Evolutionary conservation across 1,140 invertebrate species (phyloP).

Genomic region (Pachyrhynchus sulphureomaculatus): DNA sequence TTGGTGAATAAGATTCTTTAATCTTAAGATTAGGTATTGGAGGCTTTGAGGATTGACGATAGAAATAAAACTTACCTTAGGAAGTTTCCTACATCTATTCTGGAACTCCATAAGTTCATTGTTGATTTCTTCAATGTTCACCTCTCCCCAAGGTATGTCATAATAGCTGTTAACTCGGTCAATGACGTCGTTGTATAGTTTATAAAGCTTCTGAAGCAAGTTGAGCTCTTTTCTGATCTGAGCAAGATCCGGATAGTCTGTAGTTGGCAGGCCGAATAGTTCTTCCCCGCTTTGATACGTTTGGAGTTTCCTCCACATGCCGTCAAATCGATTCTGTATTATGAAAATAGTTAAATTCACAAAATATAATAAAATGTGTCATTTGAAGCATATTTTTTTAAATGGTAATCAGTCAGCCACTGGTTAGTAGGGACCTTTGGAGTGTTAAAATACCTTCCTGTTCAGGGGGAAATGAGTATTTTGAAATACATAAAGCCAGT

Average conservation of each 20-base stretch:
- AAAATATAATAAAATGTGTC: too few species aligned
- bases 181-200: constrained; percentile 95
- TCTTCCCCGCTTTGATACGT: constrained; percentile 93
- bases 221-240: constrained; percentile 95
- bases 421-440: too few species aligned
- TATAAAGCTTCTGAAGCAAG: constrained; percentile 92
- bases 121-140: constrained; percentile 97
- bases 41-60: too few species aligned
- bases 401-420: too few species aligned
- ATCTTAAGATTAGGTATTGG: too few species aligned
- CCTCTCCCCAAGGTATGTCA: constrained; percentile 94
- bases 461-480: too few species aligned
- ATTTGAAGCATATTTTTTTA: too few species aligned
- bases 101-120: constrained; percentile 97
- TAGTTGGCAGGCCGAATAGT: constrained; percentile 85
- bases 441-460: too few species aligned
- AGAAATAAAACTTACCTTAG: too few species aligned
- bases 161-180: constrained; percentile 95
- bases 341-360: too few species aligned
- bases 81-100: constrained; percentile 90
- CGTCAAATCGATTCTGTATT: constrained; percentile 89
- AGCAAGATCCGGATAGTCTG: constrained; percentile 88
- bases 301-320: constrained; percentile 88
- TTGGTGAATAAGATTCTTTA: too few species aligned
- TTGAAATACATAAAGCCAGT: too few species aligned